phyloP scores from a whole-genome alignment of 1,140 invertebrate species.

The Zaprionus camerounensis region DNA sequence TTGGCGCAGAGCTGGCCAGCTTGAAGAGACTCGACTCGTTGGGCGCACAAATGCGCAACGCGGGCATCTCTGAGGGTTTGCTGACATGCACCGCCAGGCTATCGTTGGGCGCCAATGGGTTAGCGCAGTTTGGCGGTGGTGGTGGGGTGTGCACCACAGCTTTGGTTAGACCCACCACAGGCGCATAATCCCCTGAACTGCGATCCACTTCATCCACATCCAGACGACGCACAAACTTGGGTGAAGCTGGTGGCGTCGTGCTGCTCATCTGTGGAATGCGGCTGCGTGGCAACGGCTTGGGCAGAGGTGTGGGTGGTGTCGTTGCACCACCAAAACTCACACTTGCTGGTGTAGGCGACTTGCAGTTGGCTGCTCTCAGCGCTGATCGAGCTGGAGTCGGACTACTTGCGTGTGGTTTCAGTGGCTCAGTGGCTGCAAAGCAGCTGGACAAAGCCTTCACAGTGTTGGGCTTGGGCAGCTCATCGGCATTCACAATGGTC shows the following conservation, averaged over 20 bases:
- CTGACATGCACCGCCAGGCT: conserved; percentile 51
- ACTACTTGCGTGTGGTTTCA: background rate
- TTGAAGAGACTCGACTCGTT: conserved; percentile 79
- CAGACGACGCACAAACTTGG: conserved; percentile 43
- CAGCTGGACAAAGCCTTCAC: conserved; percentile 77
- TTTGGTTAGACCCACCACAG: conserved; percentile 57
- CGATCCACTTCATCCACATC: conserved; percentile 58
- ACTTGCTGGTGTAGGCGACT: conserved; percentile 7
- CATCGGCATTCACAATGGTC: conserved; percentile 75
- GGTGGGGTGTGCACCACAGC: conserved; percentile 71
- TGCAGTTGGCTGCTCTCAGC: background rate
- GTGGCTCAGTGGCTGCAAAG: conserved; percentile 40
- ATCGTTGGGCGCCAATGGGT: conserved; percentile 69
- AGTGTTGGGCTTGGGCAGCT: conserved; percentile 78
- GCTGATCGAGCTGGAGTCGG: background rate
- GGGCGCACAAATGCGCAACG: conserved; percentile 56
- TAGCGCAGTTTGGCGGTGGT: background rate
- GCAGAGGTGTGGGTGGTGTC: conserved; percentile 27
- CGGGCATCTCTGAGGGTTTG: conserved; percentile 62
- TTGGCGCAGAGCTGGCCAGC: conserved; percentile 63
- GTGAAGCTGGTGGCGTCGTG: conserved; percentile 68
- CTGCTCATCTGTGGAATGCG: conserved; percentile 71
- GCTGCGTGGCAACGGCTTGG: conserved; percentile 68
- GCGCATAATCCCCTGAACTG: conserved; percentile 66
- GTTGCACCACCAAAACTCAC: background rate